phyloP scores from a whole-genome alignment of 2,888 invertebrate species.

The Thelaira solivaga region DNA sequence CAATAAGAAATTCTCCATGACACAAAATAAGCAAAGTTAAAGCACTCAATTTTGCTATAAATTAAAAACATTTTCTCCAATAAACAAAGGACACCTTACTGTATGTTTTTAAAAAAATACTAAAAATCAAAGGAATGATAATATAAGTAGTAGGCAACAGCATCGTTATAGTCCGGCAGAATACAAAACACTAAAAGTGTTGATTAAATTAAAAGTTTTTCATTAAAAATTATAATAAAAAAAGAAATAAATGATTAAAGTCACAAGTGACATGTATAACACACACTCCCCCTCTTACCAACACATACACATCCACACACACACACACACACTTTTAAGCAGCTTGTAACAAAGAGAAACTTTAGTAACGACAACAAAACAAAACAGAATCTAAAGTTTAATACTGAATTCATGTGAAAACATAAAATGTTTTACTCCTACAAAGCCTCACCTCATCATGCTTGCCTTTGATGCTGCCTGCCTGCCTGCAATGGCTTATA shows the following conservation, averaged over 20 bases:
- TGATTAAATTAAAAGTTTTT: constrained; percentile 56
- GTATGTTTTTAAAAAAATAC: background rate
- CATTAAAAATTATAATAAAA: background rate
- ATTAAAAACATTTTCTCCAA: too few species aligned
- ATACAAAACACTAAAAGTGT: constrained; percentile 48
- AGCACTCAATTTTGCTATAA: too few species aligned
- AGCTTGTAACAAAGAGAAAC: background rate
- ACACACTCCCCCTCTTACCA: background rate
- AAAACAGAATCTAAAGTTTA: constrained; percentile 12
- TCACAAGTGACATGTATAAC: constrained; percentile 31
- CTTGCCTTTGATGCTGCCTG: background rate
- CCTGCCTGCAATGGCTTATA: constrained; percentile 33
- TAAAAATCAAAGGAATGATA: background rate
- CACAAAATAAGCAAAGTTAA: too few species aligned
- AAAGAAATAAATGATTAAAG: constrained; percentile 1
- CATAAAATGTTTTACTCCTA: constrained; percentile 3
- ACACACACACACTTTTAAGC: background rate
- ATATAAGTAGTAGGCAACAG: background rate
- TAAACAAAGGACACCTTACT: too few species aligned
- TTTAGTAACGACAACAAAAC: constrained; percentile 15
- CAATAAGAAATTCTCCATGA: too few species aligned
- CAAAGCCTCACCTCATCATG: background rate
- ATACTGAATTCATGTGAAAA: constrained; percentile 25
- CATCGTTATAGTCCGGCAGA: constrained; percentile 2
- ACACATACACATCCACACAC: background rate